Evolutionary conservation across 1,140 invertebrate species (phyloP), one percentile per base, ranked within the genome.

Genomic region (Drosophila lacteicornis): DNA sequence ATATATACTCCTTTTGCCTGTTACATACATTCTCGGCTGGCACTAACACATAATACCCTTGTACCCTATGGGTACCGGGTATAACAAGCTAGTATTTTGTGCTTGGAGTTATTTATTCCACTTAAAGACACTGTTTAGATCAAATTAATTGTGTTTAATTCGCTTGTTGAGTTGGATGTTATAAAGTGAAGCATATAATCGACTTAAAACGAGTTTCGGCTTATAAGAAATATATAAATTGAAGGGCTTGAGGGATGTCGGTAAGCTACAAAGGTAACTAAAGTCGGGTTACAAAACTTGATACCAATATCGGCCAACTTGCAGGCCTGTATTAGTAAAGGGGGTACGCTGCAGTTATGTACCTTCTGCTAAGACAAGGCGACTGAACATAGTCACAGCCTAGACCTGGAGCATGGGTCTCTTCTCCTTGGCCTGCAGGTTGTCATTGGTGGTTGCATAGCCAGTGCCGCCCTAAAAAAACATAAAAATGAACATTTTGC

Each of bases 391-490:
- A 66, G 8, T 36, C 6, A 36, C 38, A 3, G 6, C n/a, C 69
- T 75, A 97, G 57, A 96, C 96, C 94, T 98, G 97, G 75, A 99
- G 94, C 12, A 97, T 97, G 47, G 98, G 98, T 78, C 97, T 94
- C 66, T 96, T 95, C 85, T 97, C 95, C 93, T 97, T 97, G 17
- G 96, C 97, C 93, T 97, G 94, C 33, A 99, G 94, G 75, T 96
- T 95, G 40, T 95, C 93, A 93, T 99, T 99, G 22, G 97, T 98
- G 27, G 95, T 95, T 27, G 98, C 94, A 94, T 98, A 99, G 22
- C 98, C 98, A 67, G 98, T 99, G n/a, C 98, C 98, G 76, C 98
- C 98, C 96, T 97, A 71, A 17, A 94, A 22, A 13, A 27, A 17
- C n/a, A 6, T 4, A 36, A 42, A 46, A 46, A 12, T 45, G 17